These are phyloP conservation scores for Puffinus mauretanicus DNA, from an alignment of 2,113 vertebrate species.

Conservation along the genomic window DNA sequence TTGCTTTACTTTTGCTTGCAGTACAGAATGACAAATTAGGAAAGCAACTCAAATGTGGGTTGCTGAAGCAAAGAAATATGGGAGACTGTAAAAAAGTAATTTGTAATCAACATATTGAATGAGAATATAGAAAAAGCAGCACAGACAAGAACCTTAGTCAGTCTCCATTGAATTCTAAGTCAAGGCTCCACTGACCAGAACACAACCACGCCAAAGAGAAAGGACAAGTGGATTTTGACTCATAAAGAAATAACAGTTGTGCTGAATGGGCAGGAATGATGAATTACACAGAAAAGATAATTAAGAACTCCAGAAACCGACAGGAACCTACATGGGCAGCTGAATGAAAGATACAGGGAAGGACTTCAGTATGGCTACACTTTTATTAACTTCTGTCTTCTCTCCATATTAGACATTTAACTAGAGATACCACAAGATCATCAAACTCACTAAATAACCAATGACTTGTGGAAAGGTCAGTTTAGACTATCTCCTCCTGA, in stretches of 20 bases:
- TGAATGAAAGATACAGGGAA: background rate
- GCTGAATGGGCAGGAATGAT: background rate
- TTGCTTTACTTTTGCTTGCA: background rate
- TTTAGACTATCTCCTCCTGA: background rate
- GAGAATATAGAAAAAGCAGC: background rate
- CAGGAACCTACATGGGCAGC: background rate
- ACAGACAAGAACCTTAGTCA: background rate
- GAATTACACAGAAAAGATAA: background rate
- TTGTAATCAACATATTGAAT: background rate
- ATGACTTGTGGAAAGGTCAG: background rate
- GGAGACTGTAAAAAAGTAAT: background rate
- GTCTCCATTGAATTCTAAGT: background rate
- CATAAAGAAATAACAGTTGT: background rate
- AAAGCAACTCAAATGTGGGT: background rate
- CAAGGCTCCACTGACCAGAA: background rate
- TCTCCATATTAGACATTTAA: background rate
- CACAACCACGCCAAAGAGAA: background rate
- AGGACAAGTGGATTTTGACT: background rate
- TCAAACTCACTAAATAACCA: background rate
- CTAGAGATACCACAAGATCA: background rate
- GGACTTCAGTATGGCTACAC: background rate
- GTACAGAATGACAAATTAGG: background rate
- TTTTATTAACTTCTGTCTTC: background rate
- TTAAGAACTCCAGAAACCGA: background rate
- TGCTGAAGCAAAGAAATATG: background rate